Evolutionary conservation across 2,888 invertebrate genomes (phyloP).

Genomic region (Isoperla grammatica): DNA sequence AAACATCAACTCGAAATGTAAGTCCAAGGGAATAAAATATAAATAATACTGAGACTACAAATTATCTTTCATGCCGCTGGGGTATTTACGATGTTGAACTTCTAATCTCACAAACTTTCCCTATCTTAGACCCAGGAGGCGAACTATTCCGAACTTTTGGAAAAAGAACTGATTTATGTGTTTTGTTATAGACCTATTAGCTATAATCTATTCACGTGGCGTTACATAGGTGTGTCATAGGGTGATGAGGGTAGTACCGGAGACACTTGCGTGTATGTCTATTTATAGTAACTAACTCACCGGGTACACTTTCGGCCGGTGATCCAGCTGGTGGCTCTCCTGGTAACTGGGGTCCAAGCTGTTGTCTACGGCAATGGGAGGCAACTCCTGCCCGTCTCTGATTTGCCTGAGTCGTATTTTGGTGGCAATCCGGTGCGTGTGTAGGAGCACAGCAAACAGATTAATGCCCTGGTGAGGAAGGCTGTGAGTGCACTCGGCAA

Average conservation of each 20-base stretch:
- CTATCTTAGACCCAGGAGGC: background rate
- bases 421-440: conserved; percentile 61
- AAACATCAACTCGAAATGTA: background rate
- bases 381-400: conserved; percentile 55
- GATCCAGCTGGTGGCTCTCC: conserved; percentile 57
- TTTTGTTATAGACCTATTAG: too few species aligned
- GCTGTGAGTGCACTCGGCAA: conserved; percentile 59
- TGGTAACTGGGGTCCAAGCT: conserved; percentile 67
- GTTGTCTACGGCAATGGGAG: conserved; percentile 60
- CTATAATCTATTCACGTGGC: background rate
- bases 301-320: conserved; percentile 50
- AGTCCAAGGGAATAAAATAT: background rate
- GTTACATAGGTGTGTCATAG: too few species aligned
- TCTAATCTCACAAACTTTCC: conserved; percentile 3
- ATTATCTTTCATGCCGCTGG: background rate
- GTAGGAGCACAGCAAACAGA: conserved; percentile 65
- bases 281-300: too few species aligned
- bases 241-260: too few species aligned
- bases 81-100: conserved; percentile 1
- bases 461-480: conserved; percentile 58
- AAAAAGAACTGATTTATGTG: background rate
- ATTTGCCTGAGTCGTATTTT: conserved; percentile 60
- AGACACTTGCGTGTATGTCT: too few species aligned
- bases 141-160: background rate
- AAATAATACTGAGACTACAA: background rate